Percentiles rank a stretch among this genome's conserved stretches.
These are phyloP conservation scores for Bothrops jararaca DNA, from an alignment of 2,113 vertebrate species.

Conservation along the genomic window DNA sequence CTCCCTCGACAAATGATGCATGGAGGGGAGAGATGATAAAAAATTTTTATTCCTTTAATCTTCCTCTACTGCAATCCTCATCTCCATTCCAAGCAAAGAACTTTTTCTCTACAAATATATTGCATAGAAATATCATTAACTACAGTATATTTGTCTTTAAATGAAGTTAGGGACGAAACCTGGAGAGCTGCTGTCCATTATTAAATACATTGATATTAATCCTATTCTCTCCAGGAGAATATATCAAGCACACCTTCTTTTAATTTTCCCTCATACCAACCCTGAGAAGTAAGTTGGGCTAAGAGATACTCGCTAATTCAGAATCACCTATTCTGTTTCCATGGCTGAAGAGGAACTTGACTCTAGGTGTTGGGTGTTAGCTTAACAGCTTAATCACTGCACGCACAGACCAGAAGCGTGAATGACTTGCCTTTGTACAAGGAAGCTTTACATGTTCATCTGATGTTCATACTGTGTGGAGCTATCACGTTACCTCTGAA, in stretches of 20 bases:
- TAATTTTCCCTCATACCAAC: background rate
- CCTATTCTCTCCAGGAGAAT: background rate
- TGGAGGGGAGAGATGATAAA: background rate
- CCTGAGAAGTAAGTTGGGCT: background rate
- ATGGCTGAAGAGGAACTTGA: background rate
- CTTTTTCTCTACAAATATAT: background rate
- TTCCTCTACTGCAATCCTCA: background rate
- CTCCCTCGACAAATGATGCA: background rate
- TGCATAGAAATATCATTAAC: background rate
- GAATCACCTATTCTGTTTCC: background rate
- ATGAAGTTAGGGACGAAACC: background rate
- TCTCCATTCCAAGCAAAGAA: background rate
- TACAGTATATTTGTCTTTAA: background rate
- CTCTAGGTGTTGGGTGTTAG: background rate
- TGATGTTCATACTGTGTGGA: background rate
- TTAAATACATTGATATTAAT: background rate
- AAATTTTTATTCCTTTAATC: background rate
- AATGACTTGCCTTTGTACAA: background rate
- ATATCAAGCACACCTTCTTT: background rate
- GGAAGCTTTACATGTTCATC: conserved; percentile 25
- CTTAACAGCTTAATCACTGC: background rate
- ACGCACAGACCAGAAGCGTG: background rate
- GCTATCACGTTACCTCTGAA: conserved; percentile 16
- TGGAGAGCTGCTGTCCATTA: background rate
- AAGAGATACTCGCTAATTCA: background rate